Evolutionary conservation across 2,797 vertebrate genomes (phyloP).

Genomic region (Clarias fuscus): DNA sequence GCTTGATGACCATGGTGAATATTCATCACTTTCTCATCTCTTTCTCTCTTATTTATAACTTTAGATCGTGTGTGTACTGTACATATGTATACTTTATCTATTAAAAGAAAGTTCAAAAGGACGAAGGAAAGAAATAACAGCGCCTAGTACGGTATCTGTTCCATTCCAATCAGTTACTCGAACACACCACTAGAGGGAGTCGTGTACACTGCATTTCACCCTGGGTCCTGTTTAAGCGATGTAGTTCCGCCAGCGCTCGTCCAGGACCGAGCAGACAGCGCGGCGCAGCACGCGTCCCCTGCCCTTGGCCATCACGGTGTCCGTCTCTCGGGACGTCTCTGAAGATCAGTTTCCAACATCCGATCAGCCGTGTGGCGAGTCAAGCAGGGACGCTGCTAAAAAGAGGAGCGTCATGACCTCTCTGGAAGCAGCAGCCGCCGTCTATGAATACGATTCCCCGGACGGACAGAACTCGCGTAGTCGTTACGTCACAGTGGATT

Average conservation of each 20-base stretch:
- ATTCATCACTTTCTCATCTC: not conserved
- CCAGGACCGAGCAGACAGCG: not conserved
- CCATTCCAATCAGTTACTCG: not conserved
- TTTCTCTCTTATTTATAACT: not conserved
- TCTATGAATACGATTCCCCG: not conserved
- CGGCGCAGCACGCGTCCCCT: not conserved
- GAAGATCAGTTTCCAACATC: conserved; percentile 11
- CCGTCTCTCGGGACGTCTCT: not conserved
- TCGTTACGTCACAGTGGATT: not conserved
- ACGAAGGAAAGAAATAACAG: too few species aligned
- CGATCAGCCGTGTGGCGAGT: conserved; percentile 12
- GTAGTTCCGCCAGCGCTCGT: not conserved
- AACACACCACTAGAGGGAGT: conserved; percentile 53
- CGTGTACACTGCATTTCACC: not conserved
- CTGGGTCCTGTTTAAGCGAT: not conserved
- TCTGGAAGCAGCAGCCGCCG: conserved; percentile 8
- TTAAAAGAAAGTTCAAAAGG: not conserved
- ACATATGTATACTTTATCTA: not conserved
- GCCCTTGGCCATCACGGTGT: conserved; percentile 1
- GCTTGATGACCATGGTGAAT: conserved; percentile 92
- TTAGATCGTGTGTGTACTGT: not conserved
- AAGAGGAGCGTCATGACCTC: conserved; percentile 15
- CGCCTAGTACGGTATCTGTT: not conserved
- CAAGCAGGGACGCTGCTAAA: conserved; percentile 23
- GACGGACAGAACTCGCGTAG: not conserved